A percentile compares a stretch with the other conserved stretches of the same genome.
These are phyloP conservation scores for Spilosoma lubricipeda DNA, from an alignment of 2,888 invertebrate species.

Conservation along the genomic window DNA sequence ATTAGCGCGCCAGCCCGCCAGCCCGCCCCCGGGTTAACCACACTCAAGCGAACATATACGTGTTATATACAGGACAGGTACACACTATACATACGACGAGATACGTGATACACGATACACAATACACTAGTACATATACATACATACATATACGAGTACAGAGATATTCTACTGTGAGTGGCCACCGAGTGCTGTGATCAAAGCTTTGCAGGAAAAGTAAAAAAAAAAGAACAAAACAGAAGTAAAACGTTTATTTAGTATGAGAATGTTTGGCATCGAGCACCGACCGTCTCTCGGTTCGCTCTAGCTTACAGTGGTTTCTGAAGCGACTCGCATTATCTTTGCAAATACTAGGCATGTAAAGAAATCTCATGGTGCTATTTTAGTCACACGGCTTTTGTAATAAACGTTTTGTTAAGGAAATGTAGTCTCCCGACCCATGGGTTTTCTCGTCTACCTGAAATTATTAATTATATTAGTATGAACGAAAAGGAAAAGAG, in stretches of 20 bases:
- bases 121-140: background rate
- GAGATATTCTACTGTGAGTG: conserved; percentile 80
- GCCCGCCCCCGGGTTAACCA: conserved; percentile 73
- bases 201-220: conserved; percentile 82
- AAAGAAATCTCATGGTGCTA: conserved; percentile 65
- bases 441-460: conserved; percentile 84
- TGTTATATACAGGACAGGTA: conserved; percentile 69
- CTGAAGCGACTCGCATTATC: conserved; percentile 47
- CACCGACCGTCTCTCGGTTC: conserved; percentile 46
- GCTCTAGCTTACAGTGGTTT: conserved; percentile 47
- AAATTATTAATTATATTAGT: conserved; percentile 86
- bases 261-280: conserved; percentile 44
- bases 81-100: conserved; percentile 48
- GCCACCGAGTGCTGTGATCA: conserved; percentile 85
- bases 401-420: conserved; percentile 76
- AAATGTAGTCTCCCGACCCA: conserved; percentile 84
- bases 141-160: conserved; percentile 53
- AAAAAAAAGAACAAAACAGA: conserved; percentile 79
- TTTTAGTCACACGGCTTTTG: conserved; percentile 75
- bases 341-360: conserved; percentile 54
- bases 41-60: conserved; percentile 76
- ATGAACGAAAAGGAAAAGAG: conserved; percentile 78
- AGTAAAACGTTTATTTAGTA: conserved; percentile 79
- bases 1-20: conserved; percentile 46
- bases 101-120: conserved; percentile 55